Evolutionary conservation across 2,113 vertebrate genomes (phyloP).

Genomic region (Paracanthobrama guichenoti): DNA sequence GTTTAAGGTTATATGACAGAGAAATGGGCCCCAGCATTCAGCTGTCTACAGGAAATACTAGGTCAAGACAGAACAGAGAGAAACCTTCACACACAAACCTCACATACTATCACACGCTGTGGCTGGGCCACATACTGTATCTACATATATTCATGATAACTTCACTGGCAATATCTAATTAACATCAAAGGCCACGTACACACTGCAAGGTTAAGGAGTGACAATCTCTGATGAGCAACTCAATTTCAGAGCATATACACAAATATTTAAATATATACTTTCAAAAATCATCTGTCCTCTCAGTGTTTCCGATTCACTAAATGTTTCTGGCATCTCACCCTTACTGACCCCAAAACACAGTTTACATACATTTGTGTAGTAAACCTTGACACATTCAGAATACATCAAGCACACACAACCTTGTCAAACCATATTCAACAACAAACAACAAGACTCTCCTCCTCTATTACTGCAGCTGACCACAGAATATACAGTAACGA

Average conservation of each 20-base stretch:
- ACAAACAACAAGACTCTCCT: neutral
- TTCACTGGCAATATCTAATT: neutral
- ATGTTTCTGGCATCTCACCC: no score
- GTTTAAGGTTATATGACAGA: conserved; percentile 36
- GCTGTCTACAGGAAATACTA: conserved; percentile 27
- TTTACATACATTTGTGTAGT: neutral
- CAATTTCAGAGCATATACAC: no score
- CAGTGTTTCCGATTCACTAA: neutral
- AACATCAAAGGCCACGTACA: no score
- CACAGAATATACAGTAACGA: neutral
- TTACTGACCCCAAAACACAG: neutral
- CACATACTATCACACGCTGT: neutral
- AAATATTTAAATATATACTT: neutral
- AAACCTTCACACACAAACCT: neutral
- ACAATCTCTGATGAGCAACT: no score
- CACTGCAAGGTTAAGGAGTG: no score
- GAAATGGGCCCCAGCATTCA: conserved; percentile 14
- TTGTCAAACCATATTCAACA: neutral
- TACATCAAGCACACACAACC: neutral
- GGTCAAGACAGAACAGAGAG: conserved; percentile 34
- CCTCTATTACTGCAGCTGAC: neutral
- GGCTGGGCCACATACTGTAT: no score
- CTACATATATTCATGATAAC: neutral
- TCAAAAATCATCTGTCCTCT: neutral
- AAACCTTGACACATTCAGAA: neutral